Percentiles rank a stretch among this genome's conserved stretches.
These are phyloP conservation scores for Eulemur rubriventer DNA, from an alignment of 2,797 vertebrate genomes.

Conservation along the genomic window DNA sequence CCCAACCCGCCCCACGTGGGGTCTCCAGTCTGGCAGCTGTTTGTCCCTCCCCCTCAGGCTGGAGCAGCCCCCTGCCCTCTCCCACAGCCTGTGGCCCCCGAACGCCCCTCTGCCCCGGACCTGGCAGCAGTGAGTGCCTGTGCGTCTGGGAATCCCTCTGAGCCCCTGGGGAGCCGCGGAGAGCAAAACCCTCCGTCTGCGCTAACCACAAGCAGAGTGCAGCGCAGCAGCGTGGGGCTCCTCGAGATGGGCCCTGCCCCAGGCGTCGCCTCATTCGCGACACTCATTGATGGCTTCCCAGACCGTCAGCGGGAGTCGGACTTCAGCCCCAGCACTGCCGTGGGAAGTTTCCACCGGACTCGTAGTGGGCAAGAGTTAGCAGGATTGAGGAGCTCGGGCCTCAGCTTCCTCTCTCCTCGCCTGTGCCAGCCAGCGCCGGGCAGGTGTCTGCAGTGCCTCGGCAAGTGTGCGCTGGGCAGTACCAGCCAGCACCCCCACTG, in stretches of 20 bases:
- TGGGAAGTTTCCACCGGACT: neutral
- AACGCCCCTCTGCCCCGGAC: neutral
- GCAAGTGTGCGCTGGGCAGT: neutral
- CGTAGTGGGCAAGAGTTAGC: accelerated
- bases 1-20: accelerated
- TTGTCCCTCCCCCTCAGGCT: accelerated
- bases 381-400: neutral
- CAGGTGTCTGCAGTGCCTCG: too few species aligned
- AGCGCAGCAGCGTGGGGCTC: accelerated
- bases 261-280: neutral
- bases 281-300: neutral
- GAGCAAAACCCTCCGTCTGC: neutral
- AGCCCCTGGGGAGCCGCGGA: neutral
- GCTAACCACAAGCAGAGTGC: neutral
- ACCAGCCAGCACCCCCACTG: neutral
- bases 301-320: neutral
- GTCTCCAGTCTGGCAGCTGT: neutral
- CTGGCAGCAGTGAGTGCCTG: neutral
- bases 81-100: accelerated
- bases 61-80: neutral
- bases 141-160: neutral
- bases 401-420: neutral
- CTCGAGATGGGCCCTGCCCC: neutral
- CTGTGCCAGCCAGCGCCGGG: neutral
- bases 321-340: neutral